A percentile compares a stretch with the other conserved stretches of the same genome.
phyloP scores from a whole-genome alignment of 1,140 invertebrate genomes.

The Drosophila melanica region DNA sequence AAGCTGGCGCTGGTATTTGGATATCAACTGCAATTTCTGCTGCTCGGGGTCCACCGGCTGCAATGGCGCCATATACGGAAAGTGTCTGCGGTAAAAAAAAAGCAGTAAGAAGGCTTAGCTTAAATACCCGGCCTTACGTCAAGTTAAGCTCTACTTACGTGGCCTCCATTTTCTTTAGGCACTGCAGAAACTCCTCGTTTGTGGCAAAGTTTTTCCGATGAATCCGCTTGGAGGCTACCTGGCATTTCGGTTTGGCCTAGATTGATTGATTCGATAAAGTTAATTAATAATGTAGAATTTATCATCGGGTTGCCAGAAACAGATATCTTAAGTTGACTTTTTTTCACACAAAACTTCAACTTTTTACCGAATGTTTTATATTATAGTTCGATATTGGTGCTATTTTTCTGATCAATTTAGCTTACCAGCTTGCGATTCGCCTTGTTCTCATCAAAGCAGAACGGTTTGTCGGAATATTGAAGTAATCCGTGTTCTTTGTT shows the following conservation, averaged over 20 bases:
- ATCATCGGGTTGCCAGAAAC: neutral
- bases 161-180: slow-evolving; percentile 67
- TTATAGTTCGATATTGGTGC: no score
- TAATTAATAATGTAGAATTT: neutral
- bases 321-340: no score
- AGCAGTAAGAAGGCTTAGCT: neutral
- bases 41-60: slow-evolving; percentile 85
- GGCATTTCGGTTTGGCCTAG: slow-evolving; percentile 31
- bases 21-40: slow-evolving; percentile 81
- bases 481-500: slow-evolving; percentile 33
- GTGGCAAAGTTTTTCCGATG: slow-evolving; percentile 51
- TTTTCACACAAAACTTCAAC: no score
- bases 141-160: slow-evolving; percentile 46
- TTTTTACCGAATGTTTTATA: no score
- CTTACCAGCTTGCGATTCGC: neutral
- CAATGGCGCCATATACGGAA: slow-evolving; percentile 83
- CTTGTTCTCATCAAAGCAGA: slow-evolving; percentile 12
- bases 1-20: slow-evolving; percentile 49
- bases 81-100: slow-evolving; percentile 61
- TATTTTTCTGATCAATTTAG: no score
- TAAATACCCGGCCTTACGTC: neutral
- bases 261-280: neutral
- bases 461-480: neutral
- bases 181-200: slow-evolving; percentile 59
- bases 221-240: slow-evolving; percentile 14